These are phyloP conservation scores for Dreissena polymorpha DNA, from an alignment of 1,140 invertebrate genomes.

Conservation along the genomic window DNA sequence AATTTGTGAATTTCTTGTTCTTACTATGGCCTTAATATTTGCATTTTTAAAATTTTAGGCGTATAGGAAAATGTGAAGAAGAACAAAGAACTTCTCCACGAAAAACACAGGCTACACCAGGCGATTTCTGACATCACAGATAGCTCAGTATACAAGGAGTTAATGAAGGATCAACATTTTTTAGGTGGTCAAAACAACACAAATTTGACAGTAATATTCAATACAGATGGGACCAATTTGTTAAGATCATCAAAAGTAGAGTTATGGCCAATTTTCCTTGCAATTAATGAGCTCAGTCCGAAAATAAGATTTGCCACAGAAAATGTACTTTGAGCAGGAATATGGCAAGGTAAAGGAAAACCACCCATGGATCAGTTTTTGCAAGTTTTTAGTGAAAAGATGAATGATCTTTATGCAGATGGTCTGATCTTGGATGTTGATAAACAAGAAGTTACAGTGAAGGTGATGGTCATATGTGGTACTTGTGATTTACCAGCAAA, in stretches of 20 bases:
- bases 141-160: no score
- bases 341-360: conserved; percentile 55
- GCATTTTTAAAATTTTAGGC: no score
- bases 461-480: conserved; percentile 13
- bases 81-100: no score
- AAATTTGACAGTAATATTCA: conserved; percentile 45
- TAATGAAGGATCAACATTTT: no score
- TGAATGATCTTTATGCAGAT: conserved; percentile 11
- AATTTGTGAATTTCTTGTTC: no score
- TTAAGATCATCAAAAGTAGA: conserved; percentile 57
- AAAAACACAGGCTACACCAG: no score
- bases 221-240: conserved; percentile 59
- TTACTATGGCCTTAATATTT: no score
- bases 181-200: no score
- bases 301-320: conserved; percentile 45
- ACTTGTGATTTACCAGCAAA: conserved; percentile 50
- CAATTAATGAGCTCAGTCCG: conserved; percentile 56
- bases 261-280: conserved; percentile 57
- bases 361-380: conserved; percentile 50
- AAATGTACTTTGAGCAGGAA: no score
- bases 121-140: no score
- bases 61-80: no score
- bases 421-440: conserved; percentile 17
- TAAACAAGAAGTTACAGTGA: neutral
- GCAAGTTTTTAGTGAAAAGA: conserved; percentile 36